Conservation (phyloP, 2,113 vertebrate genomes). For the Macquaria ambigua region DNA sequence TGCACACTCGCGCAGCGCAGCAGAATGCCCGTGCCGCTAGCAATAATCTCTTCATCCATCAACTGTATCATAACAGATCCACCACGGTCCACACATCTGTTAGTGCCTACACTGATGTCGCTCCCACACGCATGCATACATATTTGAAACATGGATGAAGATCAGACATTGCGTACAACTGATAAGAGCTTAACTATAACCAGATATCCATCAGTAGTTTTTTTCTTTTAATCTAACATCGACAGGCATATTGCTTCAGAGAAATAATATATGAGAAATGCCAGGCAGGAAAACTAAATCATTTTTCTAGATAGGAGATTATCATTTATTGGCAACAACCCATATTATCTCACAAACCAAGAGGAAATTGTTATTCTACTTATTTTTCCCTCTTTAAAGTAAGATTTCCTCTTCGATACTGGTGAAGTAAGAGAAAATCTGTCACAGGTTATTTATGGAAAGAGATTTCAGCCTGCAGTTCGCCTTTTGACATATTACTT, state of each 20-base stretch:
- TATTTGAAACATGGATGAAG: slow-evolving; percentile 48
- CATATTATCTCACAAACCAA: slow-evolving; percentile 44
- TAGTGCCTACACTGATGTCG: neutral
- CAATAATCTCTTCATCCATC: slow-evolving; percentile 77
- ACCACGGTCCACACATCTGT: slow-evolving; percentile 36
- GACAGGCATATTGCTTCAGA: slow-evolving; percentile 54
- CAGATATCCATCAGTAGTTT: slow-evolving; percentile 62
- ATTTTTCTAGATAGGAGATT: slow-evolving; percentile 55
- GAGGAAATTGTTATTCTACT: slow-evolving; percentile 56
- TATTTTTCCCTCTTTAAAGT: slow-evolving; percentile 7
- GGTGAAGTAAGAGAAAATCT: neutral
- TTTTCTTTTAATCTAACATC: slow-evolving; percentile 48
- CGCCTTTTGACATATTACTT: slow-evolving; percentile 12
- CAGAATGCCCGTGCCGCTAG: slow-evolving; percentile 40
- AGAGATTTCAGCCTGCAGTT: neutral
- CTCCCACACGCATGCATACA: slow-evolving; percentile 31
- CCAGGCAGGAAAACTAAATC: slow-evolving; percentile 45
- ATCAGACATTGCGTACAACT: slow-evolving; percentile 39
- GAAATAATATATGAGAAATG: slow-evolving; percentile 58
- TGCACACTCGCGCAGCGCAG: slow-evolving; percentile 23
- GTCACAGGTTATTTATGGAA: slow-evolving; percentile 26
- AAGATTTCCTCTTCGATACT: slow-evolving; percentile 18
- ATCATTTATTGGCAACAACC: slow-evolving; percentile 50
- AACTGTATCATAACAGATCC: slow-evolving; percentile 64
- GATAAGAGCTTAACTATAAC: slow-evolving; percentile 51